phyloP scores from a whole-genome alignment of 2,888 invertebrate species.

The Eurois occulta region DNA sequence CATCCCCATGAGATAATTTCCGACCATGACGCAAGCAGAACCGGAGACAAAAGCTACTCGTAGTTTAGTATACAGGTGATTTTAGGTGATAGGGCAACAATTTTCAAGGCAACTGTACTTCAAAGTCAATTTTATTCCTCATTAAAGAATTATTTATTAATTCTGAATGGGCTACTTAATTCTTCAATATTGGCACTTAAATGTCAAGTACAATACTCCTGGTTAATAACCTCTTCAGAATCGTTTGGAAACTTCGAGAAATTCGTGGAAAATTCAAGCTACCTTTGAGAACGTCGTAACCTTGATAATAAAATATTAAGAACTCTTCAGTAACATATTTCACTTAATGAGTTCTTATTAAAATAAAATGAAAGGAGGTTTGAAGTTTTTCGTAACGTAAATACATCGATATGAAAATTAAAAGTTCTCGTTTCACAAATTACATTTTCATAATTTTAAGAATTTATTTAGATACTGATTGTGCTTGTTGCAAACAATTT shows the following conservation, averaged over 20 bases:
- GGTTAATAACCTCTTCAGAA: constrained; percentile 19
- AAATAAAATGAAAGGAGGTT: constrained; percentile 8
- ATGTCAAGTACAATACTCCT: constrained; percentile 32
- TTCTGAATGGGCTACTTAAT: constrained; percentile 17
- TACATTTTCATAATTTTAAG: too few relatives aligned
- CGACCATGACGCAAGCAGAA: background rate
- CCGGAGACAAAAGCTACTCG: background rate
- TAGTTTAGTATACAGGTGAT: background rate
- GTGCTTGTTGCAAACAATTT: too few relatives aligned
- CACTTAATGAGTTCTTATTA: constrained; percentile 5
- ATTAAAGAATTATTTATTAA: constrained; percentile 8
- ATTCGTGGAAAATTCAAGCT: background rate
- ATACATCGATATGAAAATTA: too few relatives aligned
- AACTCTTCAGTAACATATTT: constrained; percentile 15
- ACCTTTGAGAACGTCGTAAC: background rate
- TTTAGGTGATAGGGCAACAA: background rate
- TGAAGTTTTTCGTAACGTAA: background rate
- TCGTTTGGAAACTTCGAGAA: constrained; percentile 21
- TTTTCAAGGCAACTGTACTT: background rate
- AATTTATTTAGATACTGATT: too few relatives aligned
- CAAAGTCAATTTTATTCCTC: constrained; percentile 24
- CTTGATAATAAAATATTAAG: constrained; percentile 25
- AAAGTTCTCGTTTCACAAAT: too few relatives aligned
- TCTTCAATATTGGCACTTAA: constrained; percentile 33
- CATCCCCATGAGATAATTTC: background rate